These are phyloP conservation scores for Pogonognathellus flavescens DNA, from an alignment of 1,140 invertebrate genomes.

Conservation along the genomic window DNA sequence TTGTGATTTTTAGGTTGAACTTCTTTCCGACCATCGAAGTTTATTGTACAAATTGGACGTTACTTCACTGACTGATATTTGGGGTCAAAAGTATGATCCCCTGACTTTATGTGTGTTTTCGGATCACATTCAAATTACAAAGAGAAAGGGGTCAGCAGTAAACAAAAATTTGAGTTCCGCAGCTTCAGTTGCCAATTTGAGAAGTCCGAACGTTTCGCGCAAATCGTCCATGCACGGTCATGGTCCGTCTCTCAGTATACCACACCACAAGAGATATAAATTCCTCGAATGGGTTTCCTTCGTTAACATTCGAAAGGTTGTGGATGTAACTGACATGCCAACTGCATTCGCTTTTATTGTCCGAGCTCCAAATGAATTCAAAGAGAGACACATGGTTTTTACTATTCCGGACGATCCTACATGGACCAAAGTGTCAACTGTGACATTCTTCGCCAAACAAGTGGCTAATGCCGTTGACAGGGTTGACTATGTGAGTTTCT, in stretches of 20 bases:
- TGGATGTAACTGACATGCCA: constrained; percentile 85
- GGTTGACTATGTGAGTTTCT: constrained; percentile 63
- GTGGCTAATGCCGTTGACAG: constrained; percentile 58
- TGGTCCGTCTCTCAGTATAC: constrained; percentile 7
- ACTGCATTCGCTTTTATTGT: constrained; percentile 86
- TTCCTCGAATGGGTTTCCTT: constrained; percentile 90
- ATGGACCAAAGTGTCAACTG: constrained; percentile 48
- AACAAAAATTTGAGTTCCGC: constrained; percentile 53
- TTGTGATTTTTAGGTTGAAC: constrained; percentile 81
- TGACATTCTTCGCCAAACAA: constrained; percentile 62
- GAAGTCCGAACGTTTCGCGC: constrained; percentile 59
- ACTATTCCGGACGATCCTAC: constrained; percentile 73
- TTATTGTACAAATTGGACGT: constrained; percentile 91
- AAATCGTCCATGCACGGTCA: constrained; percentile 57
- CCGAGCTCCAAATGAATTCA: constrained; percentile 84
- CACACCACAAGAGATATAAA: constrained; percentile 76
- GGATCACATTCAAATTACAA: constrained; percentile 79
- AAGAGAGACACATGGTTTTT: constrained; percentile 90
- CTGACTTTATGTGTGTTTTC: constrained; percentile 93
- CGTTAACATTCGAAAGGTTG: constrained; percentile 88
- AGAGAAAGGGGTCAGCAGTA: constrained; percentile 48
- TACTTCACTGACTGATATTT: constrained; percentile 86
- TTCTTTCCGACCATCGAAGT: constrained; percentile 91
- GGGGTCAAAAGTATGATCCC: constrained; percentile 88
- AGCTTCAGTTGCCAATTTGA: constrained; percentile 62